Conservation (phyloP, 2,113 vertebrate species). For the Rattus rattus region DNA sequence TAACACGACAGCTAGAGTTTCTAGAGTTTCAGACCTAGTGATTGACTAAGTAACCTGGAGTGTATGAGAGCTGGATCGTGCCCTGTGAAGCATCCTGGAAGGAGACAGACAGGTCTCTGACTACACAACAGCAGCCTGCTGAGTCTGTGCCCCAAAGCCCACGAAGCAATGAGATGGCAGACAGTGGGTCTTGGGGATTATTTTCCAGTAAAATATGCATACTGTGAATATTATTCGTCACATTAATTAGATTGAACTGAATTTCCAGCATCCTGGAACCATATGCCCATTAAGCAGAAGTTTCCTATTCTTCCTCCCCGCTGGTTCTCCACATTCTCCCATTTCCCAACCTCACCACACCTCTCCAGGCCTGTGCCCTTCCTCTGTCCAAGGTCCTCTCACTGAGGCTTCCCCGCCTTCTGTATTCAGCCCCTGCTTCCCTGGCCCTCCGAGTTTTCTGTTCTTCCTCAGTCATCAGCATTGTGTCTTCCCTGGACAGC, state of each 20-base stretch:
- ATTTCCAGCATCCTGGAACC: neutral
- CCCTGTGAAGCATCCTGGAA: fast-evolving
- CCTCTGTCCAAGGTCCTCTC: neutral
- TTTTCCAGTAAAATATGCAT: neutral
- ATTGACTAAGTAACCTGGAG: fast-evolving
- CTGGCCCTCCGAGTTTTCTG: no score
- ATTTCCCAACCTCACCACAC: no score
- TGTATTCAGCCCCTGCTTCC: no score
- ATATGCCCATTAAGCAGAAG: no score
- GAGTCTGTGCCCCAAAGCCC: no score
- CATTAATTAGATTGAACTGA: neutral
- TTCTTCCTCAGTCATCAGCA: neutral
- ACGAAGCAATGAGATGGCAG: neutral
- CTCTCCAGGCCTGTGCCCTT: neutral
- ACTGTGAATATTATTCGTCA: neutral
- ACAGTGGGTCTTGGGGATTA: neutral
- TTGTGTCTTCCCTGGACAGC: neutral
- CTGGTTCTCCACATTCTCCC: neutral
- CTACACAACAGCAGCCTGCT: neutral
- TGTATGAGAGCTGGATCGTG: fast-evolving
- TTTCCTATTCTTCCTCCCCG: fast-evolving
- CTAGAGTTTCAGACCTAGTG: no score
- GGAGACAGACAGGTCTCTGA: neutral
- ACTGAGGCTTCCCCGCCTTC: neutral
- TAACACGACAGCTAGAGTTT: neutral